These are phyloP conservation scores for Steinernema carpocapsae DNA, from an alignment of 2,888 invertebrate genomes.

Conservation along the genomic window DNA sequence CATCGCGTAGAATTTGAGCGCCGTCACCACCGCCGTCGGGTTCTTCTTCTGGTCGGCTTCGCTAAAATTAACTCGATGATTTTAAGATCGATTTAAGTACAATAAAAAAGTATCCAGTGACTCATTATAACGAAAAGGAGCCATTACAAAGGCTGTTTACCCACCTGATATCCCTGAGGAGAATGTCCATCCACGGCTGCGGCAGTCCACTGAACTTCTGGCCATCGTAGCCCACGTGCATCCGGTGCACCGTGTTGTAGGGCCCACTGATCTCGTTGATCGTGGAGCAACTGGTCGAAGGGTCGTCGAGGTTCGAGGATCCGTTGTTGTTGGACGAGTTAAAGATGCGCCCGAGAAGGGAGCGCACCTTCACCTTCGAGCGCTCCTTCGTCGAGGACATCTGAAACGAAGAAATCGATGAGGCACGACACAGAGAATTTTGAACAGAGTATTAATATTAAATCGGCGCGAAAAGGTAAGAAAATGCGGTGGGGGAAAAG, in stretches of 20 bases:
- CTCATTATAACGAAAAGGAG: too few relatives aligned
- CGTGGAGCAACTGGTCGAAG: slow-evolving; percentile 38
- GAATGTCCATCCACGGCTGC: slow-evolving; percentile 66
- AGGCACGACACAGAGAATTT: not conserved
- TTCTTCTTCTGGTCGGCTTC: slow-evolving; percentile 78
- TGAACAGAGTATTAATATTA: slow-evolving; percentile 3
- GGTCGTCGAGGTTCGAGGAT: slow-evolving; percentile 2
- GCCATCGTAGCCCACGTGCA: slow-evolving; percentile 67
- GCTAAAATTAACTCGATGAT: slow-evolving; percentile 49
- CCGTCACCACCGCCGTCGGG: slow-evolving; percentile 80
- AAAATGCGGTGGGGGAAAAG: too few relatives aligned
- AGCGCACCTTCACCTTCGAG: slow-evolving; percentile 43
- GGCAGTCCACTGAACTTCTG: slow-evolving; percentile 67
- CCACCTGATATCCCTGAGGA: slow-evolving; percentile 64
- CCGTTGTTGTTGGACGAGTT: slow-evolving; percentile 34
- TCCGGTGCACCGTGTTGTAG: slow-evolving; percentile 64
- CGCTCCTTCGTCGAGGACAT: slow-evolving; percentile 36
- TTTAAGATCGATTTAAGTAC: not conserved
- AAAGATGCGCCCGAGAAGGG: slow-evolving; percentile 45
- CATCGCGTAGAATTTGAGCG: slow-evolving; percentile 83
- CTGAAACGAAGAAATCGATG: not conserved
- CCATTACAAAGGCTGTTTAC: too few relatives aligned
- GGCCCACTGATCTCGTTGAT: slow-evolving; percentile 64
- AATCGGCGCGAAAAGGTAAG: not conserved
- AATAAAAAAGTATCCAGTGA: too few relatives aligned